Conservation (phyloP, 1,140 invertebrate species). For the Meloidogyne hapla region DNA sequence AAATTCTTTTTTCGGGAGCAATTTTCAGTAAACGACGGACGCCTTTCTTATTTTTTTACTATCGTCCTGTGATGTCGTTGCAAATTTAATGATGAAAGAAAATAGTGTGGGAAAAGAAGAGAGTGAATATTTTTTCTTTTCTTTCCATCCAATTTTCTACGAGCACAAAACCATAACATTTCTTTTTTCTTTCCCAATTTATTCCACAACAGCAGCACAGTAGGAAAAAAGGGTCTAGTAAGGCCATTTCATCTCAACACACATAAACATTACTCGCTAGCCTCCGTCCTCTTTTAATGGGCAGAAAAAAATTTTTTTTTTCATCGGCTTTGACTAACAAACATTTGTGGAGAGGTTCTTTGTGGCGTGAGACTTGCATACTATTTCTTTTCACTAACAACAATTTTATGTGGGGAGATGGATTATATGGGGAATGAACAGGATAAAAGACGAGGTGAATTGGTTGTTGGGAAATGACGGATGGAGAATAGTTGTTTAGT, state of each 20-base stretch:
- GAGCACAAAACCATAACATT: neutral
- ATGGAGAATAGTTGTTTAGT: neutral
- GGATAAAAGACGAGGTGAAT: neutral
- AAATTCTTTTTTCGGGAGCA: neutral
- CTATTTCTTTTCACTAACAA: neutral
- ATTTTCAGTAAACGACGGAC: neutral
- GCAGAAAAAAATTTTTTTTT: conserved; percentile 15
- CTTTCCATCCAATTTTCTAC: too few relatives aligned
- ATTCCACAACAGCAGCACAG: conserved; percentile 4
- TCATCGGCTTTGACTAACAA: neutral
- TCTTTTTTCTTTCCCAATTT: neutral
- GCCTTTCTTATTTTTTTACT: neutral
- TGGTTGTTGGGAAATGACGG: conserved; percentile 19
- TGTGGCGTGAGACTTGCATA: neutral
- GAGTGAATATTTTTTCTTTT: neutral
- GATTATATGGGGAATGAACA: neutral
- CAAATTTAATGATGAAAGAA: neutral
- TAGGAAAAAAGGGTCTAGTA: neutral
- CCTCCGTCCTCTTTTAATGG: neutral
- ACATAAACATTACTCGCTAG: neutral
- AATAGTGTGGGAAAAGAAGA: neutral
- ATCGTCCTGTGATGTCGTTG: neutral
- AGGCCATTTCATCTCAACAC: neutral
- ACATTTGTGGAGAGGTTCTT: neutral
- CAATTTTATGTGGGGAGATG: neutral